Evolutionary conservation across 2,797 vertebrate genomes (phyloP).

Genomic region (Catostomus latipinnis): DNA sequence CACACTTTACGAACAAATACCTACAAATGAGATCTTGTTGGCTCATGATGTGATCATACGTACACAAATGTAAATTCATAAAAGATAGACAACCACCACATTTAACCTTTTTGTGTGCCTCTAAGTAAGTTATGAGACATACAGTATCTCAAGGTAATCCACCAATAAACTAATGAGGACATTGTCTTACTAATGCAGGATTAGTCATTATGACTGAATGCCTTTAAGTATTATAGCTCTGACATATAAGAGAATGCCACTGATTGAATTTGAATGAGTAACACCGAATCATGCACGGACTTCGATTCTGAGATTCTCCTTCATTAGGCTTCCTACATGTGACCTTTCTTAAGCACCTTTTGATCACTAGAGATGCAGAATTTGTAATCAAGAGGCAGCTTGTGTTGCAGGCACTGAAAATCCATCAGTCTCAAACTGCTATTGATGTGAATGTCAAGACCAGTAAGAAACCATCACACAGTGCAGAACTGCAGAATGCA

Average conservation of each 20-base stretch:
- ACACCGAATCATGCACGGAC: background rate
- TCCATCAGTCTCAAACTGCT: slow-evolving; percentile 79
- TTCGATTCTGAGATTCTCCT: background rate
- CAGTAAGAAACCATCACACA: slow-evolving; percentile 70
- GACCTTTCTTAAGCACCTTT: slow-evolving; percentile 38
- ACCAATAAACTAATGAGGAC: slow-evolving; percentile 40
- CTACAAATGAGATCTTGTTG: no score
- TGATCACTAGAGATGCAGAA: slow-evolving; percentile 57
- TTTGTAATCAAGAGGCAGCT: slow-evolving; percentile 67
- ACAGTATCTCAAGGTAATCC: slow-evolving; percentile 20
- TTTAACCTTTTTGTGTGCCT: background rate
- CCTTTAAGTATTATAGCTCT: slow-evolving; percentile 31
- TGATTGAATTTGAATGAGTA: slow-evolving; percentile 26
- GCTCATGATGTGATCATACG: slow-evolving; percentile 1
- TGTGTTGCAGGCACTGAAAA: slow-evolving; percentile 64
- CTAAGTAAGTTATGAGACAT: slow-evolving; percentile 16
- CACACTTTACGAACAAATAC: no score
- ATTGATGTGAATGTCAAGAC: slow-evolving; percentile 79
- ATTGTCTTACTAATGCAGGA: slow-evolving; percentile 49
- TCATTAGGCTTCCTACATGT: slow-evolving; percentile 20
- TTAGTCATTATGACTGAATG: slow-evolving; percentile 47
- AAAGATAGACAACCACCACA: background rate
- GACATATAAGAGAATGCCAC: slow-evolving; percentile 34
- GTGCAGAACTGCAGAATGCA: slow-evolving; percentile 66
- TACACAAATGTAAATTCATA: background rate